Base-by-base conservation (phyloP, 30 jellyfish, hydroid and myxozoan species). In the Pelagia noctiluca region DNA sequence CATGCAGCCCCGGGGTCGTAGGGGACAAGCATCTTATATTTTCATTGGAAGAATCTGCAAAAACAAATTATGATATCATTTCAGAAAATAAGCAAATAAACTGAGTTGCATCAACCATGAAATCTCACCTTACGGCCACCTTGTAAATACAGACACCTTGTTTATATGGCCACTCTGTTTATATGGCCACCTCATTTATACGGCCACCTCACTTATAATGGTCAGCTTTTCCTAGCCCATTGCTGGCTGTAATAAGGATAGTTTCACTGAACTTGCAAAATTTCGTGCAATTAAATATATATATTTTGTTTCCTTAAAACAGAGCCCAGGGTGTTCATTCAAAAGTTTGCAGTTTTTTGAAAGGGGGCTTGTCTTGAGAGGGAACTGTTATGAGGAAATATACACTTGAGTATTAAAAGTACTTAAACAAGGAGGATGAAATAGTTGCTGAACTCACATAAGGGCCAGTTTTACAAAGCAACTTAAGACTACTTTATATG, bases 1-100 rank as follows among this genome's bases (percentile, higher is more conserved):
- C 73, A 29, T 18, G 3, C 26, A 52, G 34, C 0, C 54, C 81
- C 13, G 92, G 92, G 2, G 92, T 68, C 8, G 72, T 1, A 26
- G 76, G 85, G 3, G 57, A 66, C 33, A 29, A 23, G 63, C 18
- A 10, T 4, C 82, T 35, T 11, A 30, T 2, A 2, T n/a, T 71
- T 3, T 57, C 68, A 72, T 72, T 47, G 38, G 10, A 71, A 18
- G 11, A 25, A 29, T 38, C 68, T 35, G 46, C 28, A 8, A 52
- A 19, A 52, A 52, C 16, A 52, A 5, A 16, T 42, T 5, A 42
- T 16, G 16, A 42, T 16, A 42, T 42, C 16, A 8, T 5, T 5
- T 42, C n/a, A n/a, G n/a, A n/a, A n/a, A n/a, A n/a, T n/a, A n/a
- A n/a, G n/a, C n/a, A n/a, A n/a, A 42, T 16, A 42, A 42, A 42